phyloP scores from a whole-genome alignment of 2,888 invertebrate species.

The Gortyna flavago region DNA sequence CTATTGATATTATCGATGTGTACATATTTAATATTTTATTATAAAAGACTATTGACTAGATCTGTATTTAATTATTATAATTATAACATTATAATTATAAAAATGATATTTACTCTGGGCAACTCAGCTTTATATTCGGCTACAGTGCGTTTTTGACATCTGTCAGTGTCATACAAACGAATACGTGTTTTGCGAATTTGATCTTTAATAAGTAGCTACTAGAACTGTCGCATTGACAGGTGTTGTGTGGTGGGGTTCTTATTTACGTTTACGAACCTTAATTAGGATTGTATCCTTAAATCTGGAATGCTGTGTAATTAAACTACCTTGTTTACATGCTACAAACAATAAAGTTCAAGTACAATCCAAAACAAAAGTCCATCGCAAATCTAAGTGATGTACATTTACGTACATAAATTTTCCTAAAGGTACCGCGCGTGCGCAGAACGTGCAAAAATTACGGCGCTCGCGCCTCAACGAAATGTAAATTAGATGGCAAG shows the following conservation, averaged over 20 bases:
- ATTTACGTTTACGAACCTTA: too few species aligned
- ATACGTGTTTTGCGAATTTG: too few species aligned
- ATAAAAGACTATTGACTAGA: slow-evolving; percentile 16
- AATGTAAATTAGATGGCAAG: slow-evolving; percentile 77
- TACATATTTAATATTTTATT: slow-evolving; percentile 22
- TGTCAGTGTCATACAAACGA: too few species aligned
- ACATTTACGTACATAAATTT: slow-evolving; percentile 55
- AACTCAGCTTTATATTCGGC: neutral
- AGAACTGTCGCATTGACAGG: too few species aligned
- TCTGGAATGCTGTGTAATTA: neutral
- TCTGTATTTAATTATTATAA: slow-evolving; percentile 36
- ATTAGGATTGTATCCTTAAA: neutral
- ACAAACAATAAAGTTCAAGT: slow-evolving; percentile 12
- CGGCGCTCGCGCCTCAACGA: slow-evolving; percentile 74
- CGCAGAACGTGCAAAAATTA: slow-evolving; percentile 78
- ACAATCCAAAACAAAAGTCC: slow-evolving; percentile 34
- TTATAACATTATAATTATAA: neutral
- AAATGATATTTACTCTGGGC: neutral
- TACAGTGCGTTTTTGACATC: too few species aligned
- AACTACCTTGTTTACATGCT: neutral
- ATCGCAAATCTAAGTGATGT: slow-evolving; percentile 36
- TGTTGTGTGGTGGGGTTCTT: too few species aligned
- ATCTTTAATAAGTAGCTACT: too few species aligned
- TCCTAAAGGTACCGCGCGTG: slow-evolving; percentile 70
- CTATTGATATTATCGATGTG: slow-evolving; percentile 35